Percentiles rank a stretch among this genome's conserved stretches.
Evolutionary conservation across 1,140 invertebrate genomes (phyloP).

Genomic region (Colletes gigas): DNA sequence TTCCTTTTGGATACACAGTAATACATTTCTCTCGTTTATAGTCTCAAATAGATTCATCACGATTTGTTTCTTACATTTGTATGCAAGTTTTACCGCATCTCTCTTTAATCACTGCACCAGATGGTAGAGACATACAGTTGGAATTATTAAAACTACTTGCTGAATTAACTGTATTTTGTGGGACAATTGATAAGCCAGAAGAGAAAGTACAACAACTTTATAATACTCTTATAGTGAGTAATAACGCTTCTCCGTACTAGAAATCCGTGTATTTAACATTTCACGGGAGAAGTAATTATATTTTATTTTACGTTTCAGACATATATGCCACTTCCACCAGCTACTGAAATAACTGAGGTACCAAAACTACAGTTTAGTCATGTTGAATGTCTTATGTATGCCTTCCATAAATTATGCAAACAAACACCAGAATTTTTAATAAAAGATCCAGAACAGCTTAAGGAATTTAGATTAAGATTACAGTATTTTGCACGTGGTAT

Average conservation of each 20-base stretch:
- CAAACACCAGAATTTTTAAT: slow-evolving; percentile 90
- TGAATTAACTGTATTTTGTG: slow-evolving; percentile 90
- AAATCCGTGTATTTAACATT: not conserved
- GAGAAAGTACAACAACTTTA: slow-evolving; percentile 89
- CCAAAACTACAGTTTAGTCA: slow-evolving; percentile 95
- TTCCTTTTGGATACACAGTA: not conserved
- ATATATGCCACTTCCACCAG: slow-evolving; percentile 90
- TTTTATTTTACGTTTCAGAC: slow-evolving; percentile 79
- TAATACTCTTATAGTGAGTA: slow-evolving; percentile 89
- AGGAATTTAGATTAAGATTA: slow-evolving; percentile 93
- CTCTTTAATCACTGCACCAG: slow-evolving; percentile 81
- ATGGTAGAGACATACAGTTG: slow-evolving; percentile 87
- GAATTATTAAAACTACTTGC: slow-evolving; percentile 94
- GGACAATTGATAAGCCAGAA: slow-evolving; percentile 88
- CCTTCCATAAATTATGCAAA: slow-evolving; percentile 93
- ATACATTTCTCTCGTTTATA: slow-evolving; percentile 73
- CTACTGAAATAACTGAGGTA: slow-evolving; percentile 83
- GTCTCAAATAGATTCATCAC: slow-evolving; percentile 93
- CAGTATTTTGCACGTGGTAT: slow-evolving; percentile 96
- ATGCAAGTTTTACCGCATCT: slow-evolving; percentile 89
- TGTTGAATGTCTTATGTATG: slow-evolving; percentile 95
- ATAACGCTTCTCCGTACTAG: slow-evolving; percentile 11
- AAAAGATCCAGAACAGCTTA: slow-evolving; percentile 89
- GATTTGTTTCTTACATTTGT: slow-evolving; percentile 93
- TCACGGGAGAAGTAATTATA: not conserved